Percentiles rank a stretch among this genome's conserved stretches.
Evolutionary conservation across 2,113 vertebrate genomes (phyloP).

Genomic region (Lepidothrix coronata): DNA sequence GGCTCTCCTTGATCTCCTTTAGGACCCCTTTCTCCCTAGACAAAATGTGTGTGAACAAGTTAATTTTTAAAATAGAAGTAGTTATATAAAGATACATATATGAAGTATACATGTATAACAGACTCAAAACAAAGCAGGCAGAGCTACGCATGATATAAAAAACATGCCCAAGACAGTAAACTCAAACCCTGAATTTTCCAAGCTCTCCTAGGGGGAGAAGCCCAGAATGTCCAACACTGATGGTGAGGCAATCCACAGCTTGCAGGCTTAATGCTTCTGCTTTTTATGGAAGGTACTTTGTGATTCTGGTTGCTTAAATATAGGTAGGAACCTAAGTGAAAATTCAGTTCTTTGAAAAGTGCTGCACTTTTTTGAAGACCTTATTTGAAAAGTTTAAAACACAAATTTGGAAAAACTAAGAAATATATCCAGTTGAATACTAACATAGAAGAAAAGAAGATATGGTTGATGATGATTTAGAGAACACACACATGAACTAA

Average conservation of each 20-base stretch:
- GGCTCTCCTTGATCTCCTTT: constrained; percentile 81
- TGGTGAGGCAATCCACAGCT: background rate
- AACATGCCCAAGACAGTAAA: background rate
- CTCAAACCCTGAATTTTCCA: background rate
- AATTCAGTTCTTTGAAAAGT: background rate
- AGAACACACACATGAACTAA: background rate
- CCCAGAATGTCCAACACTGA: background rate
- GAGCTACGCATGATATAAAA: background rate
- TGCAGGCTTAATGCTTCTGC: background rate
- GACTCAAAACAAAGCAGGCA: background rate
- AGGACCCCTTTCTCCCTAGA: constrained; percentile 84
- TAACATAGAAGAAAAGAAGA: background rate
- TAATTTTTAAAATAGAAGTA: background rate
- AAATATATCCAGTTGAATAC: background rate
- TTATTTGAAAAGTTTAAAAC: background rate
- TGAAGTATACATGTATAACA: background rate
- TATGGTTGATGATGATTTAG: background rate
- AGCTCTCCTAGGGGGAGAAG: background rate
- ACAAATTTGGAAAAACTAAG: background rate
- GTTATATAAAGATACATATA: background rate
- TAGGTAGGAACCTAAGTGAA: background rate
- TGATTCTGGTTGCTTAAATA: background rate
- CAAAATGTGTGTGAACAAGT: constrained; percentile 3
- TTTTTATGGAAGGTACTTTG: background rate
- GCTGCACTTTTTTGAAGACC: background rate